These are phyloP conservation scores for Caenorhabditis panamensis DNA, from an alignment of 2,888 invertebrate genomes.

Conservation along the genomic window DNA sequence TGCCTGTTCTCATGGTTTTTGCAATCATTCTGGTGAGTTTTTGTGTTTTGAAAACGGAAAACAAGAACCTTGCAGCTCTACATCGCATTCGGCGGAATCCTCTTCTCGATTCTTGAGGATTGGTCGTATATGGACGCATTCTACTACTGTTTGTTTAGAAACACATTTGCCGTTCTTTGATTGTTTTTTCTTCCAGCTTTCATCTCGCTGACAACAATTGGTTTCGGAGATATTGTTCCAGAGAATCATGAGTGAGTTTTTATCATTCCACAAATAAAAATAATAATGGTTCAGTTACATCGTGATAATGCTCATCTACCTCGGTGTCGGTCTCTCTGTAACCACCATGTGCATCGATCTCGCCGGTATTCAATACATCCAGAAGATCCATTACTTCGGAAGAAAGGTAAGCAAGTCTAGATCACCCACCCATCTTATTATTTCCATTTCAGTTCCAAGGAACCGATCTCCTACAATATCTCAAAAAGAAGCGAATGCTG, in stretches of 20 bases:
- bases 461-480: slow-evolving; percentile 79
- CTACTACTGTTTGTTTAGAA: slow-evolving; percentile 82
- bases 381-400: slow-evolving; percentile 81
- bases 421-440: slow-evolving; percentile 9
- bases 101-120: slow-evolving; percentile 82
- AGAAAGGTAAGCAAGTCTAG: slow-evolving; percentile 73
- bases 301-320: slow-evolving; percentile 80
- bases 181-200: slow-evolving; percentile 72
- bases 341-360: slow-evolving; percentile 82
- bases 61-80: slow-evolving; percentile 77
- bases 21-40: slow-evolving; percentile 79
- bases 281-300: slow-evolving; percentile 74
- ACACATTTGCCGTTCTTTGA: background rate
- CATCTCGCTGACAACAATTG: slow-evolving; percentile 81
- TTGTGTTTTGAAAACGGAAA: background rate
- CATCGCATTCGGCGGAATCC: slow-evolving; percentile 82
- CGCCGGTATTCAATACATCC: slow-evolving; percentile 81
- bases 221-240: slow-evolving; percentile 80
- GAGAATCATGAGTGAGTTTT: slow-evolving; percentile 75
- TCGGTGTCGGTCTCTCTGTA: slow-evolving; percentile 81
- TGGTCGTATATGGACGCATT: slow-evolving; percentile 84
- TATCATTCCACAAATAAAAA: background rate
- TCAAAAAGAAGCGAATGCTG: slow-evolving; percentile 79
- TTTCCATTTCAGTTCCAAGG: slow-evolving; percentile 76
- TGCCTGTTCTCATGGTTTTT: slow-evolving; percentile 81